Evolutionary conservation across 2,113 vertebrate species (phyloP), one percentile per base, ranked within the genome.

Genomic region (Cinclus mexicanus): DNA sequence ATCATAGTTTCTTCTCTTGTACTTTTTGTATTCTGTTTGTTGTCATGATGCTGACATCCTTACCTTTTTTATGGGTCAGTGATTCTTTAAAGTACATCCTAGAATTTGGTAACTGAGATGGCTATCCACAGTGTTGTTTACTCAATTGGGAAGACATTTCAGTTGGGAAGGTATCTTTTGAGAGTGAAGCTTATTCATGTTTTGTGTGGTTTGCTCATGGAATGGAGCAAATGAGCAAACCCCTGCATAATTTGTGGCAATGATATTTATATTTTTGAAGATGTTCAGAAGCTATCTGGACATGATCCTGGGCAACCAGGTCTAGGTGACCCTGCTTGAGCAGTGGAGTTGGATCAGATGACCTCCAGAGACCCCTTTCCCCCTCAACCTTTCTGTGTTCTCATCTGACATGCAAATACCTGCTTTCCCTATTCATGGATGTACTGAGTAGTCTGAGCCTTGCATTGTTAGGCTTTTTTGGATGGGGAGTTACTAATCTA

Each of bases 231-330:
- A 28, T 19, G 50, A 82, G 31, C 24, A 46, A 83, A 57, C 7
- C 69, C 46, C 22, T 72, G 71, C 10, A 11, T 61, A 37, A n/a
- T 77, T 80, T 69, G 13, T 69, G 28, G n/a, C 56, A 41, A 6
- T 8, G 15, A 4, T 49, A 18, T 3, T 11, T 63, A 0, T 39
- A 31, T 70, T 25, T 33, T 63, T 70, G 50, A 53, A 77, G 50
- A 10, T 65, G 23, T 1, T 63, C 1, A 2, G n/a, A 67, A 78
- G 23, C 18, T 23, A 2, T 68, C 39, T 90, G 65, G 39, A 33
- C 1, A 0, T 28, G 11, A n/a, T 50, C 44, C 16, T 76, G 59
- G n/a, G 11, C 21, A 89, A 2, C 5, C 4, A 19, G 25, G 23
- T 59, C 5, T 37, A 37, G 22, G 25, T 93, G 42, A 64, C 28